Conservation (phyloP, 2,888 invertebrate genomes). For the Conomelus anceps region DNA sequence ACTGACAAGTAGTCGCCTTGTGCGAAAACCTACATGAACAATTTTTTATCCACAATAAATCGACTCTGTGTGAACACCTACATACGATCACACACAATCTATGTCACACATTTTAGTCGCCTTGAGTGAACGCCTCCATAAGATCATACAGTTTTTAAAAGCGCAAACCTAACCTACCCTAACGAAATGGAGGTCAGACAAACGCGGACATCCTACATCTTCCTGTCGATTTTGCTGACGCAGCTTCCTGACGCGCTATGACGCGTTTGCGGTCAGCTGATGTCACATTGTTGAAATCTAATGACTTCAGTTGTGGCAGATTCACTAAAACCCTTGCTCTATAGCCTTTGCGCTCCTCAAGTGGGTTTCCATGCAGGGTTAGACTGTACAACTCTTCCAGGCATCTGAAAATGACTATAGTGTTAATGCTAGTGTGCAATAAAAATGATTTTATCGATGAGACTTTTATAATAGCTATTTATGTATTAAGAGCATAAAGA, state of each 20-base stretch:
- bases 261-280: conserved; percentile 29
- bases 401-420: conserved; percentile 19
- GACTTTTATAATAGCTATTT: too few relatives aligned
- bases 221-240: neutral
- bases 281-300: conserved; percentile 37
- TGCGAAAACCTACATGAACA: neutral
- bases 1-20: neutral
- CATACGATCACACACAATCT: neutral
- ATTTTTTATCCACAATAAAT: neutral
- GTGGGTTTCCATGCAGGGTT: conserved; percentile 38
- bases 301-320: conserved; percentile 33
- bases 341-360: conserved; percentile 39
- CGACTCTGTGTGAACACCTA: neutral
- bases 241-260: conserved; percentile 12
- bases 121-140: neutral
- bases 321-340: conserved; percentile 30
- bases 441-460: too few relatives aligned
- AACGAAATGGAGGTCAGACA: neutral
- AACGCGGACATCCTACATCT: neutral
- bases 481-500: too few relatives aligned
- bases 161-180: too few relatives aligned
- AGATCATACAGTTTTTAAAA: neutral
- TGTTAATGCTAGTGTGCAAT: too few relatives aligned
- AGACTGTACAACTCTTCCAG: conserved; percentile 35
- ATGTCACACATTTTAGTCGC: neutral